Percentiles rank a stretch among this genome's conserved stretches.
phyloP scores from a whole-genome alignment of 2,797 vertebrate genomes.

The Sandelia bainsii region DNA sequence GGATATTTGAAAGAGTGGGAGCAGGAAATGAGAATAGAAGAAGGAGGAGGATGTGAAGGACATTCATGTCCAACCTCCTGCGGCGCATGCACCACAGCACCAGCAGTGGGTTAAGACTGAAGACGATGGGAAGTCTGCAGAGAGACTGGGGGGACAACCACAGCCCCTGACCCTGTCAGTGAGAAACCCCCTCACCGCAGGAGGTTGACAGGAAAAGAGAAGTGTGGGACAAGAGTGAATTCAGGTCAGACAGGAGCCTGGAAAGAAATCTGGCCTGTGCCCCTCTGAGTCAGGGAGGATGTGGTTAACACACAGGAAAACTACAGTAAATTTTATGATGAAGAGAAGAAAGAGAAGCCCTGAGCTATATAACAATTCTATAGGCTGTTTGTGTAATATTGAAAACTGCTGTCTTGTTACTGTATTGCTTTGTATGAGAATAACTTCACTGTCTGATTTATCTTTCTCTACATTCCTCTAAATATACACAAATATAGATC shows the following conservation, averaged over 20 bases:
- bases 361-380: slow-evolving; percentile 4
- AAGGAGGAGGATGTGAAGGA: slow-evolving; percentile 42
- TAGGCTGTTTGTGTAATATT: neutral
- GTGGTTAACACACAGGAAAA: neutral
- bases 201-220: slow-evolving; percentile 34
- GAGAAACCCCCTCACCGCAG: slow-evolving; percentile 46
- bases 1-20: slow-evolving; percentile 29
- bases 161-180: slow-evolving; percentile 50
- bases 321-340: slow-evolving; percentile 24
- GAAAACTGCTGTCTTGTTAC: neutral
- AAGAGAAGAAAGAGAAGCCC: neutral
- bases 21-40: slow-evolving; percentile 30
- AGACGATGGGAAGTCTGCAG: slow-evolving; percentile 36
- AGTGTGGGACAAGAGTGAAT: slow-evolving; percentile 24
- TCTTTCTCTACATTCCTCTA: neutral
- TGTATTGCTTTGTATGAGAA: neutral
- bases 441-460: neutral
- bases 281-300: slow-evolving; percentile 22
- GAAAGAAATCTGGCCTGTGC: slow-evolving; percentile 18
- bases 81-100: slow-evolving; percentile 23
- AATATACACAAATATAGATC: neutral
- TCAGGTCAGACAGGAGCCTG: slow-evolving; percentile 38
- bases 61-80: slow-evolving; percentile 38
- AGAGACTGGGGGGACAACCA: slow-evolving; percentile 14
- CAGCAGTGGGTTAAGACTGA: slow-evolving; percentile 33